Base-by-base conservation (phyloP, 2,113 vertebrate species). In the Stegastes partitus region DNA sequence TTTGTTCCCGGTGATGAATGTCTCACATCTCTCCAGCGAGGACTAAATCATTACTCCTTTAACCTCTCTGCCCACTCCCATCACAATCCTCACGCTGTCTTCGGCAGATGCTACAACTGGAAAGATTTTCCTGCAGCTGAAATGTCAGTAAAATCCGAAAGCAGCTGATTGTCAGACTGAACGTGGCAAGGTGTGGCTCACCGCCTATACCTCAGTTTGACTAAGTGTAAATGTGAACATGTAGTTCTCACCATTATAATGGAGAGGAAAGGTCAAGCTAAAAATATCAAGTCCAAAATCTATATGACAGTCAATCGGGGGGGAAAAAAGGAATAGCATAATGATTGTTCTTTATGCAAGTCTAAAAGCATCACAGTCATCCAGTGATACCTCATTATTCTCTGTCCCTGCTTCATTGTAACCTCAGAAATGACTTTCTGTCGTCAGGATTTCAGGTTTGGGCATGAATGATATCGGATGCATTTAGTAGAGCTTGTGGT, bases 171-270 rank as follows among this genome's bases (percentile, higher is more conserved):
- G 28, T 56, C 22, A 31, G 59, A 53, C 25, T 58, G 63, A 0
- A 45, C 53, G 81, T 64, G 70, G 23, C 28, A 22, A 87, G 85
- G 77, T 86, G 85, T 79, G 83, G 74, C 81, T 74, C 67, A 0
- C 58, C n/a, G 71, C 21, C 56, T 63, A 0, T 16, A 45, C 58
- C 26, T 75, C 55, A 11, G 49, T 64, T 42, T 55, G 59, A 58
- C 3, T 15, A 23, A 49, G 23, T 49, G 34, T 34, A 34, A 34
- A 34, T 50, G 49, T 66, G 47, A 68, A 25, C 45, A 0, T 62
- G 44, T 18, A 49, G 37, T 47, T 65, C 49, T 51, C 26, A 11
- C 70, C 56, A 58, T 71, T 39, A 28, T 26, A 31, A 10, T 2
- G 51, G 57, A 58, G 56, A 62, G 34, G 45, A 86, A 83, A 83